Evolutionary conservation across 2,888 invertebrate species (phyloP).

Genomic region (Melolontha melolontha): DNA sequence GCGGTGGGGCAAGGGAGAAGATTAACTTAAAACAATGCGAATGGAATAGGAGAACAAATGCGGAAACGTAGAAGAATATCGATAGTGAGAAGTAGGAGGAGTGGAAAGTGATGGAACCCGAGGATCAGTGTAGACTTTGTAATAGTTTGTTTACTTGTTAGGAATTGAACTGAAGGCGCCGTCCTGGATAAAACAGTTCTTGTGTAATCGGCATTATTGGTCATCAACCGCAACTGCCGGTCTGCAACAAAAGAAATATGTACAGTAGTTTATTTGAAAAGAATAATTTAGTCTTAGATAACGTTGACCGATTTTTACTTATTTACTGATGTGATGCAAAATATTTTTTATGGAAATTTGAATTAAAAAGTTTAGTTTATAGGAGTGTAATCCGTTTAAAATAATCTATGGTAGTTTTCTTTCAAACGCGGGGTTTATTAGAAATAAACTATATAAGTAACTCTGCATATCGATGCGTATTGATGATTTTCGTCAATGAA

Average conservation of each 20-base stretch:
- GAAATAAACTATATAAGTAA: too few relatives aligned
- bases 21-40: slow-evolving; percentile 28
- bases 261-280: slow-evolving; percentile 28
- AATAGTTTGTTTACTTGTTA: slow-evolving; percentile 41
- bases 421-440: too few relatives aligned
- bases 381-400: too few relatives aligned
- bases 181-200: slow-evolving; percentile 38
- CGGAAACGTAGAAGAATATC: slow-evolving; percentile 13
- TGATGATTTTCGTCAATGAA: too few relatives aligned
- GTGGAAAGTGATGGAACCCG: slow-evolving; percentile 2
- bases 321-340: background rate
- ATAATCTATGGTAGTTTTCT: too few relatives aligned
- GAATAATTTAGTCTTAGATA: slow-evolving; percentile 30
- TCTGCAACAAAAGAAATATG: slow-evolving; percentile 24
- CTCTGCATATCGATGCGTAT: too few relatives aligned
- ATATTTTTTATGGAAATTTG: slow-evolving; percentile 13
- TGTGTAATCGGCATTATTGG: slow-evolving; percentile 41
- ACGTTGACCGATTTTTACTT: background rate
- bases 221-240: slow-evolving; percentile 39
- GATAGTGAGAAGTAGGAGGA: background rate
- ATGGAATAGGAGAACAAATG: slow-evolving; percentile 14
- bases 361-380: slow-evolving; percentile 3
- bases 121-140: slow-evolving; percentile 33
- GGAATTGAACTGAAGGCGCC: slow-evolving; percentile 39
- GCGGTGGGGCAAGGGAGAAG: background rate